A percentile compares a stretch with the other conserved stretches of the same genome.
Conservation (phyloP, 2,113 vertebrate species). For the Plotosus lineatus region DNA sequence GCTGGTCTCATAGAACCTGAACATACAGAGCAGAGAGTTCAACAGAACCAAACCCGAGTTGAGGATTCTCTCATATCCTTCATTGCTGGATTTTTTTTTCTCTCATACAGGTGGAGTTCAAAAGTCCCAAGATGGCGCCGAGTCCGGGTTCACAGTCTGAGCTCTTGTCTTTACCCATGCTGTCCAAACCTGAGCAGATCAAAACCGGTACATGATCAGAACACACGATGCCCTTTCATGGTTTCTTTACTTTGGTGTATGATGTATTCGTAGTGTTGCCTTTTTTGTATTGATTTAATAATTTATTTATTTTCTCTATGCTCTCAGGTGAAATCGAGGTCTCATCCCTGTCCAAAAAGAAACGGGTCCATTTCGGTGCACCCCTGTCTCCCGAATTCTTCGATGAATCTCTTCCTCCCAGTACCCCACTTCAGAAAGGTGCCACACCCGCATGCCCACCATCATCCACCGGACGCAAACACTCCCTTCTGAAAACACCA, state of each 20-base stretch:
- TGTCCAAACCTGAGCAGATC: constrained; percentile 57
- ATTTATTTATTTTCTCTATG: too few relatives aligned
- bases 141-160: constrained; percentile 45
- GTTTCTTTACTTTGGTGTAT: too few relatives aligned
- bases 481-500: constrained; percentile 67
- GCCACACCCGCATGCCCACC: constrained; percentile 54
- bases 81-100: background rate
- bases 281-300: too few relatives aligned
- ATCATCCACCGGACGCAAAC: constrained; percentile 54
- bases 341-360: constrained; percentile 56
- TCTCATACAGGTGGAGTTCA: constrained; percentile 58
- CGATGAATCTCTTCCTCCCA: constrained; percentile 73
- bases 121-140: constrained; percentile 43
- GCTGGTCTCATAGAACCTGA: background rate
- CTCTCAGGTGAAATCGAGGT: constrained; percentile 45
- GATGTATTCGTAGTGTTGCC: too few relatives aligned
- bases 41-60: background rate
- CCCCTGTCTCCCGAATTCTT: constrained; percentile 75
- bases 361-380: constrained; percentile 71
- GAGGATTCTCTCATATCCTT: background rate
- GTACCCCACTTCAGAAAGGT: constrained; percentile 73
- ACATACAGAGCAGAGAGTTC: constrained; percentile 7
- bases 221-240: background rate
- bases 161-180: constrained; percentile 49
- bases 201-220: constrained; percentile 59